A percentile compares a stretch with the other conserved stretches of the same genome.
Conservation (phyloP, 2,113 vertebrate species). For the Lichenostomus cassidix region DNA sequence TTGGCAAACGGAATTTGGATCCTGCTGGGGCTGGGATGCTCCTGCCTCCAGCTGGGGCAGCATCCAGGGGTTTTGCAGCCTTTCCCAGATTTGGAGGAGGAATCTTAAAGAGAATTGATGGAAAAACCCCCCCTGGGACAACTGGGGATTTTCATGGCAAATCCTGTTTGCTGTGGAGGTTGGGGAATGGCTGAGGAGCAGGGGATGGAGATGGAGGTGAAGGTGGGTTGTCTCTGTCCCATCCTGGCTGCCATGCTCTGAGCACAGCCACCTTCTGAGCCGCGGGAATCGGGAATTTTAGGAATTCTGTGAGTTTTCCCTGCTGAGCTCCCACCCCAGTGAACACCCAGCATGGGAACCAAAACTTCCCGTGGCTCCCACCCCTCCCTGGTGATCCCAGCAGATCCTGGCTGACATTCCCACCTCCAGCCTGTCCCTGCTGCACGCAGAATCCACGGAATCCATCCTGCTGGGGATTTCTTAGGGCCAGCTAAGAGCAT, state of each 20-base stretch:
- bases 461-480: neutral
- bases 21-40: no score
- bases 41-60: no score
- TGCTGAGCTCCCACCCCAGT: neutral
- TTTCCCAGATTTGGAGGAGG: no score
- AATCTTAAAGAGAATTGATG: no score
- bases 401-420: neutral
- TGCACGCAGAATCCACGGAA: neutral
- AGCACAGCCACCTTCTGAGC: neutral
- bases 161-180: neutral
- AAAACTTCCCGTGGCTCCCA: fast-evolving
- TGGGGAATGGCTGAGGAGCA: no score
- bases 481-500: neutral
- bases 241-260: fast-evolving
- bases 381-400: neutral
- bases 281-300: neutral
- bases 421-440: neutral
- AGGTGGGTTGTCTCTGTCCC: no score
- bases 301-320: neutral
- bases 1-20: neutral
- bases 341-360: neutral
- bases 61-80: no score
- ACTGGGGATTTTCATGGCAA: no score
- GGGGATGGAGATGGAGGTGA: no score
- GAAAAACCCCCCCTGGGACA: no score